Evolutionary conservation across 2,797 vertebrate species (phyloP).

Genomic region (Hapalemur alaotrensis): DNA sequence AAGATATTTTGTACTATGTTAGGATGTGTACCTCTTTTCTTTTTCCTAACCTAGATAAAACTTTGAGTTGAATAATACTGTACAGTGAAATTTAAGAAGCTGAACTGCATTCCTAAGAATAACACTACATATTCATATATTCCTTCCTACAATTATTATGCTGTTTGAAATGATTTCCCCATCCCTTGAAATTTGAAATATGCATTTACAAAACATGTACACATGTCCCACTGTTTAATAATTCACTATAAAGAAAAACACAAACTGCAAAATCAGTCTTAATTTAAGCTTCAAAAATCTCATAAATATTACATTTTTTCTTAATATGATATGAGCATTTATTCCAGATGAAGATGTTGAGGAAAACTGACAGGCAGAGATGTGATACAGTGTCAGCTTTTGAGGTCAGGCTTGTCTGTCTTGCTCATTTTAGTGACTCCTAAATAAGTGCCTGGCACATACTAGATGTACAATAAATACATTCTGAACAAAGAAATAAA

Average conservation of each 20-base stretch:
- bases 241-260: constrained; percentile 43
- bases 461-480: background rate
- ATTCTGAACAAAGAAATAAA: background rate
- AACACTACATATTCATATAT: background rate
- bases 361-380: background rate
- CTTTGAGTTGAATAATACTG: background rate
- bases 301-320: constrained; percentile 34
- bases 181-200: constrained; percentile 51
- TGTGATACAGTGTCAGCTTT: background rate
- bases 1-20: background rate
- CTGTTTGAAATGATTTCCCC: constrained; percentile 52
- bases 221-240: background rate
- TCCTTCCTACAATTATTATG: constrained; percentile 8
- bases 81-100: background rate
- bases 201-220: constrained; percentile 56
- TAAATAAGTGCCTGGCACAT: background rate
- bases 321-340: constrained; percentile 11
- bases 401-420: background rate
- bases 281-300: constrained; percentile 27
- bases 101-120: background rate
- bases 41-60: background rate
- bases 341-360: background rate
- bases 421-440: background rate
- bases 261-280: constrained; percentile 28
- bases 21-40: background rate